Evolutionary conservation across 2,888 invertebrate genomes (phyloP).

Genomic region (Clusia tigrina): DNA sequence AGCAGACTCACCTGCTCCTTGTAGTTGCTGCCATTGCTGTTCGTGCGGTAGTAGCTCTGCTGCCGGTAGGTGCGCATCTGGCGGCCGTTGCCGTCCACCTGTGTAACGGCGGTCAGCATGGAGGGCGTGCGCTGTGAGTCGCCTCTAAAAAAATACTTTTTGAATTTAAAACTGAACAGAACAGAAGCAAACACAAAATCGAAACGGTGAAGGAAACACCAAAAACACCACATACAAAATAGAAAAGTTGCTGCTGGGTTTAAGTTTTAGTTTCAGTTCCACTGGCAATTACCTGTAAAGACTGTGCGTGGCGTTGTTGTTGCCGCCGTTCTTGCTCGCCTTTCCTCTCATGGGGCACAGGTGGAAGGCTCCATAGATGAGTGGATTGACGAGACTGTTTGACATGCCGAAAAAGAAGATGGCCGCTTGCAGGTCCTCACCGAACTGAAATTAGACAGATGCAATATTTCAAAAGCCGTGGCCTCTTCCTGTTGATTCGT

Average conservation of each 20-base stretch:
- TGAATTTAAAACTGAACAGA: background rate
- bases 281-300: conserved; percentile 53
- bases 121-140: conserved; percentile 63
- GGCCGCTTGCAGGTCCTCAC: conserved; percentile 74
- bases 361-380: conserved; percentile 90
- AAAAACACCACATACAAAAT: background rate
- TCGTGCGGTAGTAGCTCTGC: conserved; percentile 56
- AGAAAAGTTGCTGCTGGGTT: background rate
- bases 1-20: conserved; percentile 56
- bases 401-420: conserved; percentile 89
- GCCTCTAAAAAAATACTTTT: conserved; percentile 45
- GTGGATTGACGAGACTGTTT: conserved; percentile 84
- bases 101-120: conserved; percentile 63
- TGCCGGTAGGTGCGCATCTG: conserved; percentile 57
- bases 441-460: conserved; percentile 74
- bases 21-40: conserved; percentile 42
- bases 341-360: conserved; percentile 71
- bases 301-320: conserved; percentile 56
- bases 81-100: conserved; percentile 57
- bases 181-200: background rate
- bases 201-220: background rate
- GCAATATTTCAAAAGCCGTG: too few species aligned
- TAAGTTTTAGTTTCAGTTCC: conserved; percentile 4
- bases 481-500: too few species aligned
- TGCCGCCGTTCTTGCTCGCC: conserved; percentile 49